These are phyloP conservation scores for Paradisaea rubra DNA, from an alignment of 2,113 vertebrate genomes.

Conservation along the genomic window DNA sequence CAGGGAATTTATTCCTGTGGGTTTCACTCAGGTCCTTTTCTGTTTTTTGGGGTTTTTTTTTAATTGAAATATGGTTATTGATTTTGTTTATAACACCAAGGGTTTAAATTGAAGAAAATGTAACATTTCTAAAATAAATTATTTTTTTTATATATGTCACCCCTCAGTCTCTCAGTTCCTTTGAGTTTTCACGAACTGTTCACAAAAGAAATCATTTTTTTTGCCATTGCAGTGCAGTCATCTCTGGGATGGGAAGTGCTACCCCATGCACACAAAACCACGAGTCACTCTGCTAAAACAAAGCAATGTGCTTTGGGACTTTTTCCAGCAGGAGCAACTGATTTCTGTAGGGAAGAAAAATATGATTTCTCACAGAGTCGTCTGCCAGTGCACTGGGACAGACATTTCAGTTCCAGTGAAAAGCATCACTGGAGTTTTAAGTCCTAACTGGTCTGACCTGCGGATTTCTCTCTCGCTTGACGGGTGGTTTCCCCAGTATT, in stretches of 20 bases:
- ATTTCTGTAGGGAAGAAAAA: neutral
- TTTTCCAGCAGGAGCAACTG: neutral
- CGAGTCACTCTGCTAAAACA: neutral
- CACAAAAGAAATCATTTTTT: neutral
- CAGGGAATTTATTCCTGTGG: neutral
- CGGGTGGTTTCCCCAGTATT: neutral
- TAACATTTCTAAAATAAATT: slow-evolving; percentile 7
- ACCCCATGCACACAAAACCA: neutral
- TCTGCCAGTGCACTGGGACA: neutral
- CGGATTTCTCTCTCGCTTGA: neutral
- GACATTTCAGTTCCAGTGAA: neutral
- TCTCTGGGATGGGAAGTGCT: neutral
- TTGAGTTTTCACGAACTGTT: neutral
- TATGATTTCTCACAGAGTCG: neutral
- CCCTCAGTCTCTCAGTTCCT: neutral
- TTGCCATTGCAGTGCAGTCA: neutral
- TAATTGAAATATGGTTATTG: neutral
- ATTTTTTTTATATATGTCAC: neutral
- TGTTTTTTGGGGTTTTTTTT: neutral
- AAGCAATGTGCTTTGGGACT: neutral
- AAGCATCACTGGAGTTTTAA: neutral
- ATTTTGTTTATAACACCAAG: neutral
- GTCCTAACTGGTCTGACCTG: neutral
- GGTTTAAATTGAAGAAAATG: slow-evolving; percentile 12
- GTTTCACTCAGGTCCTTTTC: neutral